Conservation (phyloP, 2,888 invertebrate genomes). For the Lasioglossum villosulum region DNA sequence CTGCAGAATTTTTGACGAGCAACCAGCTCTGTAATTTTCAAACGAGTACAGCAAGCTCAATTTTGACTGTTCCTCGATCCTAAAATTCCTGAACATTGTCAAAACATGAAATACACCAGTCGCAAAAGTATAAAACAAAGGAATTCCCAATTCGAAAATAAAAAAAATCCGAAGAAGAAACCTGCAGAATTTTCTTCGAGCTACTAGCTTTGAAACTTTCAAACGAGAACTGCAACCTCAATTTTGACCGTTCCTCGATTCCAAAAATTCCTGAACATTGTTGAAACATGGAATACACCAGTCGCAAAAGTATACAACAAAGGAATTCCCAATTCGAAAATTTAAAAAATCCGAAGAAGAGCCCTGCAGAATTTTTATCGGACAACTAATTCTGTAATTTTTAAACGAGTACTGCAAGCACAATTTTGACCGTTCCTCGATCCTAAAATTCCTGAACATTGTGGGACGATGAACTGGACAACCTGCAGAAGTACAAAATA, state of each 20-base stretch:
- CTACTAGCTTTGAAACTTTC: too few species aligned
- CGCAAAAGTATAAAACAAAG: background rate
- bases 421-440: too few species aligned
- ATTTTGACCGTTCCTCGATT: too few species aligned
- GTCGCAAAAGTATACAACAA: background rate
- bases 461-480: accelerated
- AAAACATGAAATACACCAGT: accelerated
- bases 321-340: accelerated
- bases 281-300: accelerated
- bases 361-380: background rate
- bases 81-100: background rate
- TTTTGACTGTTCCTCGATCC: too few species aligned
- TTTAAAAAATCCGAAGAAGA: background rate
- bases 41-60: background rate
- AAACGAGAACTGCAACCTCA: too few species aligned
- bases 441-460: background rate
- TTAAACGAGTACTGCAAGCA: too few species aligned
- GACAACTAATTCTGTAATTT: too few species aligned
- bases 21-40: background rate
- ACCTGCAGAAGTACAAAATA: background rate
- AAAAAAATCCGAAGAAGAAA: too few species aligned
- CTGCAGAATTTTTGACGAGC: background rate
- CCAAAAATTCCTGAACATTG: background rate
- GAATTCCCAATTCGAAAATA: accelerated
- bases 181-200: too few species aligned